Evolutionary conservation across 2,113 vertebrate genomes (phyloP).

Genomic region (Chamaetylas fuelleborni): DNA sequence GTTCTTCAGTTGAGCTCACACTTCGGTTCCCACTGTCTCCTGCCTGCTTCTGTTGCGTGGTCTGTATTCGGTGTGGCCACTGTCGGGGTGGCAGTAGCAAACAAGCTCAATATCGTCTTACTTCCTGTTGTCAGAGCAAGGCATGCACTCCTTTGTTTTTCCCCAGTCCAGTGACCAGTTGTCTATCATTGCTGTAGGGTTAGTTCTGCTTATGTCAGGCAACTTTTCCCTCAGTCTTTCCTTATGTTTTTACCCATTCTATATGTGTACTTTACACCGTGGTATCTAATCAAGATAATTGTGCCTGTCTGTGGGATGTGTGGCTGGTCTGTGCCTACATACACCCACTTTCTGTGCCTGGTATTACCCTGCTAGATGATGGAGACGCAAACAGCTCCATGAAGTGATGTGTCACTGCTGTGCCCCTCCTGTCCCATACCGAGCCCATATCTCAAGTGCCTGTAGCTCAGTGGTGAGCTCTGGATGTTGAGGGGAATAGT

Average conservation of each 20-base stretch:
- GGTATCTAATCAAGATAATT: background rate
- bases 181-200: background rate
- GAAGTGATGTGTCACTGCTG: background rate
- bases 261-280: fast-evolving
- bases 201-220: background rate
- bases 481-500: background rate
- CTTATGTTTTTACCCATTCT: background rate
- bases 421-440: background rate
- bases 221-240: background rate
- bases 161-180: background rate
- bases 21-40: background rate
- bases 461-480: background rate
- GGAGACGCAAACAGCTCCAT: background rate
- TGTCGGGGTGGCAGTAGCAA: background rate
- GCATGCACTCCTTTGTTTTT: background rate
- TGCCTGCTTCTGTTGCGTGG: fast-evolving
- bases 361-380: background rate
- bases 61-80: fast-evolving
- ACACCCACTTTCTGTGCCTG: background rate
- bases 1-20: fast-evolving
- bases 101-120: background rate
- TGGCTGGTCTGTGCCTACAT: background rate
- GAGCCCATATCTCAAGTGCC: background rate
- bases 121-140: background rate
- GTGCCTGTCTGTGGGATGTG: background rate